Evolutionary conservation across 2,888 invertebrate species (phyloP).

Genomic region (Lycia hirtaria): DNA sequence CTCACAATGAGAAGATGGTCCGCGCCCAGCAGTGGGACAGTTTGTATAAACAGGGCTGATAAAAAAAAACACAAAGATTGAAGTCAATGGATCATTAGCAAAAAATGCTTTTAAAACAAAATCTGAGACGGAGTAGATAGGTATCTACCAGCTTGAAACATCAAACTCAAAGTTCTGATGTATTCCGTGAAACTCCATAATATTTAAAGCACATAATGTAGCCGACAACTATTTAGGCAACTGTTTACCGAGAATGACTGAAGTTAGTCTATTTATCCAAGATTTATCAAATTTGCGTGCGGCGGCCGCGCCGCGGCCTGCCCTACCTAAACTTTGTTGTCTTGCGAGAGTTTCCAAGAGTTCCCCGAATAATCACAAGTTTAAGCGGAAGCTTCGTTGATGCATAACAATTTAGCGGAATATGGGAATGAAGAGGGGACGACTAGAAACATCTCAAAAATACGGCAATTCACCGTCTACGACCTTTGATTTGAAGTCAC

Average conservation of each 20-base stretch:
- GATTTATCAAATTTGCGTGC: constrained; percentile 41
- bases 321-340: constrained; percentile 37
- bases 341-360: constrained; percentile 37
- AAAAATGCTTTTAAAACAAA: constrained; percentile 5
- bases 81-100: no score
- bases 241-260: constrained; percentile 41
- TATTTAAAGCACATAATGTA: constrained; percentile 20
- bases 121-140: neutral
- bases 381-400: constrained; percentile 30
- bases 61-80: no score
- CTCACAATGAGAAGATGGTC: no score
- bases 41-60: no score
- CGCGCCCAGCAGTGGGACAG: no score
- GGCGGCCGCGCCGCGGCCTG: constrained; percentile 6
- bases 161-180: constrained; percentile 1
- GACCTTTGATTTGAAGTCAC: no score
- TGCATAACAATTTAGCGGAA: constrained; percentile 11
- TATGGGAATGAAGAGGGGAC: neutral
- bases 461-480: no score
- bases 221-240: constrained; percentile 31
- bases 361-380: constrained; percentile 35
- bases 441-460: neutral
- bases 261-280: constrained; percentile 41
- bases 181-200: constrained; percentile 4
- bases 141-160: neutral